Evolutionary conservation across 1,140 invertebrate genomes (phyloP).

Genomic region (Cryptotermes secundus): DNA sequence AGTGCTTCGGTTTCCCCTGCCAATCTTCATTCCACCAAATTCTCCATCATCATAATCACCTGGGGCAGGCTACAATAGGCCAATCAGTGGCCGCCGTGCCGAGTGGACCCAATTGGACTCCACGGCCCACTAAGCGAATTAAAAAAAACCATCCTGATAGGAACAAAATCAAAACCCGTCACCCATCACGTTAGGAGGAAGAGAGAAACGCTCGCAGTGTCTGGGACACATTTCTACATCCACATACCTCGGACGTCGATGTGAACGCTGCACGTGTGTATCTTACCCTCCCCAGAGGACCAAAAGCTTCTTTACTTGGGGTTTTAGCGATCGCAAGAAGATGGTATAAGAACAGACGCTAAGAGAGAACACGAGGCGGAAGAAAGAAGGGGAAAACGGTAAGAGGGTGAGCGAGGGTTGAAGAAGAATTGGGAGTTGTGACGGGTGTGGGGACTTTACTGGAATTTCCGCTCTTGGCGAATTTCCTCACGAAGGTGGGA

Average conservation of each 20-base stretch:
- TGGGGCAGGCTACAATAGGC: too few species aligned
- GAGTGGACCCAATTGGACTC: too few species aligned
- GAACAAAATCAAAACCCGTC: too few species aligned
- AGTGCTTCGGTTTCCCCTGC: too few species aligned
- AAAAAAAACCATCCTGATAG: too few species aligned
- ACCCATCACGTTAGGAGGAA: too few species aligned
- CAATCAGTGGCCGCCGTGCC: too few species aligned
- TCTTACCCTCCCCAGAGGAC: neutral
- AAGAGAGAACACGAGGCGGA: neutral
- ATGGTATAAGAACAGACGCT: neutral
- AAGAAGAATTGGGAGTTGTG: neutral
- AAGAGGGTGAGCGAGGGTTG: neutral
- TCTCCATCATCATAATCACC: too few species aligned
- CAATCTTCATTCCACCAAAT: too few species aligned
- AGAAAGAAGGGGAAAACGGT: neutral
- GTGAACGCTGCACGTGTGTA: neutral
- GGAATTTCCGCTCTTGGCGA: constrained; percentile 7
- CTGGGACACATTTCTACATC: neutral
- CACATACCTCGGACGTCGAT: neutral
- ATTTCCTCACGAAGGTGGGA: neutral
- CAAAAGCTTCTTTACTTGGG: neutral
- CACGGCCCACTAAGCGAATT: too few species aligned
- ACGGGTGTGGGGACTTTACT: constrained; percentile 1
- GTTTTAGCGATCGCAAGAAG: constrained; percentile 11
- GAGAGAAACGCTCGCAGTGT: neutral